phyloP scores from a whole-genome alignment of 2,113 vertebrate species.

The Reinhardtius hippoglossoides region DNA sequence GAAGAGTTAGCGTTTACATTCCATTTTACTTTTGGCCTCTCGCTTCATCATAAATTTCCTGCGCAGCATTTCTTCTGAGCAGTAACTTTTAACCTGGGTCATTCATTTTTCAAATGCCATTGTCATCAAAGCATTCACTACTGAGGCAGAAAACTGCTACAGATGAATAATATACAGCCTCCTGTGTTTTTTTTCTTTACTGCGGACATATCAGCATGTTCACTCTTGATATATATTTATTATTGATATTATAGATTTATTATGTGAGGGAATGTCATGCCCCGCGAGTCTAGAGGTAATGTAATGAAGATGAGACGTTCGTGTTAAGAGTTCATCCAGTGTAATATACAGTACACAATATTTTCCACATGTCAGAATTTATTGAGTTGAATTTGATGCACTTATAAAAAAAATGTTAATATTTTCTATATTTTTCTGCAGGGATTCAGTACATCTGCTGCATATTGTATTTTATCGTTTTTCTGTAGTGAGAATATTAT shows the following conservation, averaged over 20 bases:
- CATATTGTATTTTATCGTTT: constrained; percentile 24
- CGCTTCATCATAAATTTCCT: constrained; percentile 73
- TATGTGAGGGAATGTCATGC: constrained; percentile 45
- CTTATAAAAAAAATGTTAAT: constrained; percentile 36
- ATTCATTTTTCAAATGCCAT: constrained; percentile 74
- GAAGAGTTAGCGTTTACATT: constrained; percentile 67
- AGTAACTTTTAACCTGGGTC: constrained; percentile 68
- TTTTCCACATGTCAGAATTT: constrained; percentile 52
- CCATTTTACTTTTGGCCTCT: constrained; percentile 69
- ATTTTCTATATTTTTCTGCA: constrained; percentile 50
- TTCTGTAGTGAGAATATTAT: neutral
- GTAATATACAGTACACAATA: constrained; percentile 49
- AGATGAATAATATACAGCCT: constrained; percentile 71
- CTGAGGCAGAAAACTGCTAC: constrained; percentile 59
- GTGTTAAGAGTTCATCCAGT: constrained; percentile 37
- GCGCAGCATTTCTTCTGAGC: constrained; percentile 65
- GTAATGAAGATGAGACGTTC: constrained; percentile 42
- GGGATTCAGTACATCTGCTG: constrained; percentile 35
- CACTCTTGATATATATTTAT: constrained; percentile 66
- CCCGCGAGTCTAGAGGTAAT: constrained; percentile 26
- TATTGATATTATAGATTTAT: constrained; percentile 68
- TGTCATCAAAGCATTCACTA: constrained; percentile 68
- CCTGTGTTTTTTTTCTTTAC: constrained; percentile 48
- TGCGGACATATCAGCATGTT: constrained; percentile 54
- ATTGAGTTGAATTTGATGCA: constrained; percentile 52